These are phyloP conservation scores for Drosophila orosa DNA, from an alignment of 1,140 invertebrate genomes.

Conservation along the genomic window DNA sequence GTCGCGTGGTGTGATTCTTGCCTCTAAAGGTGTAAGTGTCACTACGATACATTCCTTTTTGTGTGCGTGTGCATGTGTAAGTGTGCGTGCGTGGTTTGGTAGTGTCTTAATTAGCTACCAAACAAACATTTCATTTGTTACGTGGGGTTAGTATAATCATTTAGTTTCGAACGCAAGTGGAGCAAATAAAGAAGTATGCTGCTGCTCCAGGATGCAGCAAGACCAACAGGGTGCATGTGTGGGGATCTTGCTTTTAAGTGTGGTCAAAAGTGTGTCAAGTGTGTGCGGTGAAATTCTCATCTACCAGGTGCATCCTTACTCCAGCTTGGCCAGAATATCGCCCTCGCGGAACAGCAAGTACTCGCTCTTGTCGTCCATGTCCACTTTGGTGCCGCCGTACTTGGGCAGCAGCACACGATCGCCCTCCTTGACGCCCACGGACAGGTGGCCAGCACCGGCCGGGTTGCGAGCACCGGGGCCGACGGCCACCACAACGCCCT, in stretches of 20 bases:
- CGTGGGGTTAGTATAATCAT: slow-evolving; percentile 50
- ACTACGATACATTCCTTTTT: slow-evolving; percentile 1
- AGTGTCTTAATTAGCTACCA: slow-evolving; percentile 51
- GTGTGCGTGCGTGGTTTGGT: neutral
- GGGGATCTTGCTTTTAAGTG: neutral
- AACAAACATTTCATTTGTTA: slow-evolving; percentile 65
- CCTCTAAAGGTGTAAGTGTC: neutral
- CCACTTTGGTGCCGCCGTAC: slow-evolving; percentile 98
- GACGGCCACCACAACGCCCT: slow-evolving; percentile 96
- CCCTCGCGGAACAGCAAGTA: slow-evolving; percentile 97
- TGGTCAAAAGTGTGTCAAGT: neutral
- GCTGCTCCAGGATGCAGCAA: slow-evolving; percentile 1
- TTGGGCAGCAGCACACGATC: slow-evolving; percentile 98
- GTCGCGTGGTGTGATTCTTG: neutral
- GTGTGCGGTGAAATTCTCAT: neutral
- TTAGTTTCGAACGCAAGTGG: slow-evolving; percentile 73
- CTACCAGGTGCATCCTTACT: slow-evolving; percentile 64
- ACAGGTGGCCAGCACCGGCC: slow-evolving; percentile 92
- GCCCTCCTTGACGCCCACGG: slow-evolving; percentile 94
- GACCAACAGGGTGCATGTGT: neutral
- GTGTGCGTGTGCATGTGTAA: neutral
- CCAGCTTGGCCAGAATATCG: slow-evolving; percentile 97
- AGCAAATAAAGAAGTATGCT: slow-evolving; percentile 6
- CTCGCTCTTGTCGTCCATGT: slow-evolving; percentile 92
- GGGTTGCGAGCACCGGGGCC: slow-evolving; percentile 95